These are phyloP conservation scores for Hydropsyche tenuis DNA, from an alignment of 1,140 invertebrate genomes.

Conservation along the genomic window DNA sequence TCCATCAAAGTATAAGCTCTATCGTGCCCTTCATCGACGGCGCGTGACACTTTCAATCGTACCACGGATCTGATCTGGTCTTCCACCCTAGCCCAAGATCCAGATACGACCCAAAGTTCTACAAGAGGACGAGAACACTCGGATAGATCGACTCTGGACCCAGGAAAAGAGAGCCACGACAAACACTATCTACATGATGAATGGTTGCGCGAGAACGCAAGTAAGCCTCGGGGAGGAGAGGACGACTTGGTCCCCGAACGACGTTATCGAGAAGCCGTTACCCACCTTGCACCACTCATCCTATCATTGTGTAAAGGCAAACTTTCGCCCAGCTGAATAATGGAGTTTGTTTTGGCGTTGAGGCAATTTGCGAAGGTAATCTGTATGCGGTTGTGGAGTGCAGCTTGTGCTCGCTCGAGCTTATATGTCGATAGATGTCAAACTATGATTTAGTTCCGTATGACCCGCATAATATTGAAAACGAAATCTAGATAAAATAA, in stretches of 20 bases:
- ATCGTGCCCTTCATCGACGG: conserved; percentile 12
- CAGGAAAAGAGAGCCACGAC: conserved; percentile 12
- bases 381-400: not conserved
- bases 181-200: conserved; percentile 34
- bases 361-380: conserved; percentile 38
- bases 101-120: not conserved
- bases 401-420: too few relatives aligned
- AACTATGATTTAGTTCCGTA: too few relatives aligned
- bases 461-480: too few relatives aligned
- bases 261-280: conserved; percentile 24
- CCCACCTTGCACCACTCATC: not conserved
- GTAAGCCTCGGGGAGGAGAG: not conserved
- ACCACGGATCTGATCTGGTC: not conserved
- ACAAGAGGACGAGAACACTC: not conserved
- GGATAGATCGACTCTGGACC: not conserved
- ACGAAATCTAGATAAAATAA: too few relatives aligned
- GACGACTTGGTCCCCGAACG: conserved; percentile 13
- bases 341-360: conserved; percentile 35
- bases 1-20: not conserved
- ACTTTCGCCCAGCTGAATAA: conserved; percentile 18
- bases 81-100: not conserved
- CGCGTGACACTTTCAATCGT: conserved; percentile 16
- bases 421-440: too few relatives aligned
- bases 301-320: too few relatives aligned
- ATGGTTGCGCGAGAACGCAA: not conserved